Evolutionary conservation across 2,888 invertebrate genomes (phyloP).

Genomic region (Amphipoea oculea): DNA sequence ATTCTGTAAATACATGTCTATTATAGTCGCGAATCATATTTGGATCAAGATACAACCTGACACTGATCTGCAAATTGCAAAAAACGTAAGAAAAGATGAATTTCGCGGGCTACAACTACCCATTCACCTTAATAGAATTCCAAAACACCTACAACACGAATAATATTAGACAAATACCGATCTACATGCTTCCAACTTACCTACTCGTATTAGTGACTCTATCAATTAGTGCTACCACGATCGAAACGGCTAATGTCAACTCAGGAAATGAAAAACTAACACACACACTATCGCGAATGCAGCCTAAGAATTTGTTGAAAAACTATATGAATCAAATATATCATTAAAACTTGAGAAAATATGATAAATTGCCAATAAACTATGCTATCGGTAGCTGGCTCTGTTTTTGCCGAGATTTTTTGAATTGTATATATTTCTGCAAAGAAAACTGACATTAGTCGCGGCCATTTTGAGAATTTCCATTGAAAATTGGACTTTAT

Average conservation of each 20-base stretch:
- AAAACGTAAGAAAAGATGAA: too few species aligned
- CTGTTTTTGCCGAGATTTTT: conserved; percentile 79
- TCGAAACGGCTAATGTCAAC: conserved; percentile 62
- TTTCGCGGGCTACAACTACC: too few species aligned
- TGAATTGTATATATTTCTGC: conserved; percentile 71
- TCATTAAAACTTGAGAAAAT: conserved; percentile 83
- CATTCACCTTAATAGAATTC: conserved; percentile 56
- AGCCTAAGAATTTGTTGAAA: conserved; percentile 73
- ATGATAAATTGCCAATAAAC: conserved; percentile 80
- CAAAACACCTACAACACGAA: conserved; percentile 53
- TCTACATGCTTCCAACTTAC: conserved; percentile 23
- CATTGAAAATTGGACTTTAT: conserved; percentile 62
- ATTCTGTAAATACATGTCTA: too few species aligned
- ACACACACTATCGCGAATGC: conserved; percentile 64
- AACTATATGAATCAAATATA: conserved; percentile 77
- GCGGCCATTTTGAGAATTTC: conserved; percentile 29
- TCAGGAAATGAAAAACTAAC: conserved; percentile 70
- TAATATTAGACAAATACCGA: conserved; percentile 50
- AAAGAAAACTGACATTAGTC: conserved; percentile 25
- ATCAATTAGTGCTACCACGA: conserved; percentile 70
- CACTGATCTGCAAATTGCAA: too few species aligned
- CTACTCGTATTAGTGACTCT: conserved; percentile 55
- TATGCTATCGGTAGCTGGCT: conserved; percentile 68
- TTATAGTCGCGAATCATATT: too few species aligned
- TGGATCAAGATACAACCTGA: too few species aligned